phyloP scores from a whole-genome alignment of 2,888 invertebrate species.

The Drosophila greeni region DNA sequence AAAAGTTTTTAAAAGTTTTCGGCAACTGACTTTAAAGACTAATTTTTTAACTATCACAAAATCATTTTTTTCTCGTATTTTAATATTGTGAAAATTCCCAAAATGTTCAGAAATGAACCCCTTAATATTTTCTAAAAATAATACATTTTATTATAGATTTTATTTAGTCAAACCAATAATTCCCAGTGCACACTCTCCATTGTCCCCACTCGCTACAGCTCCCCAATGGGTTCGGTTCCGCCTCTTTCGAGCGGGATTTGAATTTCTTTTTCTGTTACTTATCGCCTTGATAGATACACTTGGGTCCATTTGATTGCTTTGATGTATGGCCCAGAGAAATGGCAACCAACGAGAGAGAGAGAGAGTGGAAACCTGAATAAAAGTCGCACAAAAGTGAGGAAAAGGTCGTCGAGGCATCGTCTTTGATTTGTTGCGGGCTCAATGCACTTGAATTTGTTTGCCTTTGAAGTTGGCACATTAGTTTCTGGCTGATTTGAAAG shows the following conservation, averaged over 20 bases:
- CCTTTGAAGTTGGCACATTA: slow-evolving; percentile 48
- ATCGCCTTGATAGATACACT: slow-evolving; percentile 51
- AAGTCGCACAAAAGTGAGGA: neutral
- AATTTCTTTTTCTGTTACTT: slow-evolving; percentile 48
- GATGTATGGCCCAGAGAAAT: slow-evolving; percentile 49
- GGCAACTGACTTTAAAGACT: neutral
- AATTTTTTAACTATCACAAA: neutral
- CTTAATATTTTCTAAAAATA: neutral
- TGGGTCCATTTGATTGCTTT: slow-evolving; percentile 59
- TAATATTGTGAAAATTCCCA: neutral
- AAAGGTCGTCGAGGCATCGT: slow-evolving; percentile 18
- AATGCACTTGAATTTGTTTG: slow-evolving; percentile 46
- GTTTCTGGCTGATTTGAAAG: slow-evolving; percentile 37
- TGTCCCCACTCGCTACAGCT: slow-evolving; percentile 1
- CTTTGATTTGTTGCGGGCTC: slow-evolving; percentile 54
- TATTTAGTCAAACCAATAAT: neutral
- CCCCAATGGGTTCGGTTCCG: slow-evolving; percentile 1
- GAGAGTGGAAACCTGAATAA: neutral
- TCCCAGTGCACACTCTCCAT: slow-evolving; percentile 3
- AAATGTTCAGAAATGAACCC: neutral
- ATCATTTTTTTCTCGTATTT: neutral
- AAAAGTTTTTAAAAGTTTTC: neutral
- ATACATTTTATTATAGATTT: accelerated
- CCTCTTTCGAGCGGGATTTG: slow-evolving; percentile 30
- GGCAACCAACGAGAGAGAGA: neutral